Conservation (phyloP, 2,888 invertebrate genomes). For the Caenorhabditis sp. region DNA sequence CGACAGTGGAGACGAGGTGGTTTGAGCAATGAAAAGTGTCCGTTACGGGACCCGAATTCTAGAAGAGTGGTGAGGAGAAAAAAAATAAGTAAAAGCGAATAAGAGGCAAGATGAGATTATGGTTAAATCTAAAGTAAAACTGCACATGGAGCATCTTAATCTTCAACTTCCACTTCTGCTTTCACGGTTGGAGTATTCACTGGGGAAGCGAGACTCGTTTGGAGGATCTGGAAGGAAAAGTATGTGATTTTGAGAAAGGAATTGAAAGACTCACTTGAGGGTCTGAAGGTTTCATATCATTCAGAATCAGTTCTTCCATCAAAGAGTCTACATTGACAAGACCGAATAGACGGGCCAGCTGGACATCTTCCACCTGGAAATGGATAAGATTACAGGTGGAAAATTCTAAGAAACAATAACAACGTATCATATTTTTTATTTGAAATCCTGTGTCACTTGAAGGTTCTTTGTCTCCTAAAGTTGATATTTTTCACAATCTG, state of each 20-base stretch:
- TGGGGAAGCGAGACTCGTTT: constrained; percentile 59
- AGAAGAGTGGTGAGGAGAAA: background rate
- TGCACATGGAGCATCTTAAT: background rate
- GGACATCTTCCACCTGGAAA: constrained; percentile 78
- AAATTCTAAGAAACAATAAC: too few species aligned
- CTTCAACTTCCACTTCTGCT: constrained; percentile 51
- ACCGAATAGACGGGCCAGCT: constrained; percentile 79
- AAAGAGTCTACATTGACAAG: constrained; percentile 79
- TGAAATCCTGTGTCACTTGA: too few species aligned
- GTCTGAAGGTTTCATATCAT: constrained; percentile 70
- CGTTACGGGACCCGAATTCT: constrained; percentile 3
- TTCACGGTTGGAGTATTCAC: constrained; percentile 47
- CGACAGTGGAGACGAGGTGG: constrained; percentile 5
- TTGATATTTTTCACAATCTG: too few species aligned
- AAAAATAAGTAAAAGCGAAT: background rate
- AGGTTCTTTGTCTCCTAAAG: too few species aligned
- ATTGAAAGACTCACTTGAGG: constrained; percentile 35
- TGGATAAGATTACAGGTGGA: too few species aligned
- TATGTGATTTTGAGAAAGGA: background rate
- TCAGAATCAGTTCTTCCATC: constrained; percentile 78
- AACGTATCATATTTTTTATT: too few species aligned
- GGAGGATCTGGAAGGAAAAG: constrained; percentile 45
- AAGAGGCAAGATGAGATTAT: constrained; percentile 52
- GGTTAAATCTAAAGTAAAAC: constrained; percentile 2
- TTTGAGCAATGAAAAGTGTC: constrained; percentile 2